These are phyloP conservation scores for Threskiornis aethiopicus DNA, from an alignment of 2,797 vertebrate species.

Conservation along the genomic window DNA sequence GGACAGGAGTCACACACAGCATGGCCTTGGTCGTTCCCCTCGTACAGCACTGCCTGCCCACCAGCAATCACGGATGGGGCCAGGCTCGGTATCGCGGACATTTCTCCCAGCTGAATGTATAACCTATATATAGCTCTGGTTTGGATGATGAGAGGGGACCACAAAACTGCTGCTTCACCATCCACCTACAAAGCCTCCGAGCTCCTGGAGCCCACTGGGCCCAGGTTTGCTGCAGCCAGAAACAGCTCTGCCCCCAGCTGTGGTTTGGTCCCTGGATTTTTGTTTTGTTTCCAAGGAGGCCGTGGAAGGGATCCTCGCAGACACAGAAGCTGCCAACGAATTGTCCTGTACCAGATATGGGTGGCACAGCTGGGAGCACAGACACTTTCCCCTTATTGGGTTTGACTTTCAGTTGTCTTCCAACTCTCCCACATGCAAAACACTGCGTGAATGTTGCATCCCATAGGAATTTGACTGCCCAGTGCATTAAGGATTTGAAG, in stretches of 20 bases:
- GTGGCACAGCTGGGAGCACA: neutral
- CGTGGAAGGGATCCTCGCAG: neutral
- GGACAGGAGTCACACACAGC: neutral
- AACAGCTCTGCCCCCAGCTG: neutral
- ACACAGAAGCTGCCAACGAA: neutral
- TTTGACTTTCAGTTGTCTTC: neutral
- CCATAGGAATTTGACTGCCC: neutral
- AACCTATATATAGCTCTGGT: neutral
- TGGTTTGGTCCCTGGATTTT: neutral
- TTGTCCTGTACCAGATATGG: neutral
- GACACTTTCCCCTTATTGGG: neutral
- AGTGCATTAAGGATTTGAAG: neutral
- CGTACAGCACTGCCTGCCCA: fast-evolving
- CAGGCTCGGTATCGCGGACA: neutral
- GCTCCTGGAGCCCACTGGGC: neutral
- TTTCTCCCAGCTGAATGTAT: neutral
- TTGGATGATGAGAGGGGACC: neutral
- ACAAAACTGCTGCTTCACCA: neutral
- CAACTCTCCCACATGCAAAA: neutral
- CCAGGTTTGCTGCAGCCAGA: neutral
- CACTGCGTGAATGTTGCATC: neutral
- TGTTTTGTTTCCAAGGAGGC: fast-evolving
- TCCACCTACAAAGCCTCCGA: neutral
- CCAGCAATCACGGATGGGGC: too few species aligned
- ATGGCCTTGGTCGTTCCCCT: fast-evolving